A percentile compares a stretch with the other conserved stretches of the same genome.
Evolutionary conservation across 1,140 invertebrate species (phyloP).

Genomic region (Zaprionus tsacasi): DNA sequence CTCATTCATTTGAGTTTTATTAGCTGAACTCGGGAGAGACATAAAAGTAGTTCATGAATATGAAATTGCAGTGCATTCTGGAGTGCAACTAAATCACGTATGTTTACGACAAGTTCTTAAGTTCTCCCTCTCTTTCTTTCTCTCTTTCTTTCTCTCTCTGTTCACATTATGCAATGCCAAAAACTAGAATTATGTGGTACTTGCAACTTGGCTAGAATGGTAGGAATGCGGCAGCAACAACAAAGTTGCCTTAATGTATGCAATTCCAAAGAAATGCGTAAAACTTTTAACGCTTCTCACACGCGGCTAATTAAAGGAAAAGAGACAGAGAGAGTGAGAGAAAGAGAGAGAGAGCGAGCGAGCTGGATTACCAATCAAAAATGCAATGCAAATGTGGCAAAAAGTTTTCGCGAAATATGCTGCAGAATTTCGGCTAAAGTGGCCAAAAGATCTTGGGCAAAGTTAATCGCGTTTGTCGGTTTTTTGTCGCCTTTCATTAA

Average conservation of each 20-base stretch:
- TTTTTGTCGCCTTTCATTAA: slow-evolving; percentile 47
- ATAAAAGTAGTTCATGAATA: slow-evolving; percentile 2
- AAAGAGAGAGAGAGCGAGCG: background rate
- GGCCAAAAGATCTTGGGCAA: slow-evolving; percentile 13
- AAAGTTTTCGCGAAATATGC: slow-evolving; percentile 20
- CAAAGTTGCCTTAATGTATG: slow-evolving; percentile 62
- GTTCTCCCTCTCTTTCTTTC: background rate
- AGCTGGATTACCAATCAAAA: slow-evolving; percentile 66
- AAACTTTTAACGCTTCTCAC: slow-evolving; percentile 53
- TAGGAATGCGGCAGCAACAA: slow-evolving; percentile 11
- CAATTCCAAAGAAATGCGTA: slow-evolving; percentile 63
- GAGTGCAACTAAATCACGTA: slow-evolving; percentile 7
- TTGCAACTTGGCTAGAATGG: slow-evolving; percentile 6
- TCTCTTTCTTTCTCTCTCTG: background rate
- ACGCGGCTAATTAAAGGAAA: slow-evolving; percentile 62
- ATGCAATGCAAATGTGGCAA: slow-evolving; percentile 37
- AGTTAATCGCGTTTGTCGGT: slow-evolving; percentile 48
- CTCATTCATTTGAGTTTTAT: slow-evolving; percentile 2
- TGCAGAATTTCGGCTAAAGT: slow-evolving; percentile 19
- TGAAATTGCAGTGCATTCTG: slow-evolving; percentile 6
- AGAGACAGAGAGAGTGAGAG: too few species aligned
- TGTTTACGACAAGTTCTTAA: slow-evolving; percentile 19
- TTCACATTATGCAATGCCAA: slow-evolving; percentile 21
- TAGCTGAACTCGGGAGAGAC: background rate
- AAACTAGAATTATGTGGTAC: slow-evolving; percentile 39